phyloP scores from a whole-genome alignment of 2,113 vertebrate genomes.

The Corythoichthys intestinalis region DNA sequence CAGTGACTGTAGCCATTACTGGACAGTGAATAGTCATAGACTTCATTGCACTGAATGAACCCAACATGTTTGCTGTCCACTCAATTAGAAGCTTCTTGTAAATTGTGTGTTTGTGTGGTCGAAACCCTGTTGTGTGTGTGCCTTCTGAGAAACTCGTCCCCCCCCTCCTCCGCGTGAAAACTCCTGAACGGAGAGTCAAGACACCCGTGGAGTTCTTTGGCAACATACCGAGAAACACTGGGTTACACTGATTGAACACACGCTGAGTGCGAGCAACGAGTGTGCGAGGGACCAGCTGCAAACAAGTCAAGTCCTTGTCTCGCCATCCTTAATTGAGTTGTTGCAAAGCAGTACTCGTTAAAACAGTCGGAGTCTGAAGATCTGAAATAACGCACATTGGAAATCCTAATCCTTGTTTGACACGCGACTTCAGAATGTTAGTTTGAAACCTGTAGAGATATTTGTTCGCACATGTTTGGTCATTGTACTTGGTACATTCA shows the following conservation, averaged over 20 bases:
- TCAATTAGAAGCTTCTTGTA: neutral
- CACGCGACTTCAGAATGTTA: no score
- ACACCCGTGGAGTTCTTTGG: neutral
- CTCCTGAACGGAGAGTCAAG: neutral
- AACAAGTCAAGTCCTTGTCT: neutral
- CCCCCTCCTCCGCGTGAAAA: neutral
- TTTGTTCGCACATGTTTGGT: no score
- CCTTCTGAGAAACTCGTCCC: neutral
- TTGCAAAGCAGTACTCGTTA: no score
- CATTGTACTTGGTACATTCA: no score
- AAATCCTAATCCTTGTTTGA: no score
- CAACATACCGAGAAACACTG: neutral
- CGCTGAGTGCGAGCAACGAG: no score
- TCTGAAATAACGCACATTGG: no score
- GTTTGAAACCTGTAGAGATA: no score
- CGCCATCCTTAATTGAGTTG: no score
- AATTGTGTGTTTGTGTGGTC: neutral
- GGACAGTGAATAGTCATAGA: neutral
- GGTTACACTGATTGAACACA: no score
- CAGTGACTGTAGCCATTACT: slow-evolving; percentile 2
- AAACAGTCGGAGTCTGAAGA: no score
- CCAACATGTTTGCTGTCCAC: neutral
- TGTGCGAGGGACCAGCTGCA: neutral
- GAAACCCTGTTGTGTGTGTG: neutral
- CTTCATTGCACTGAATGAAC: neutral